Base-by-base conservation (phyloP, 2,113 vertebrate genomes). In the Sturnira hondurensis region DNA sequence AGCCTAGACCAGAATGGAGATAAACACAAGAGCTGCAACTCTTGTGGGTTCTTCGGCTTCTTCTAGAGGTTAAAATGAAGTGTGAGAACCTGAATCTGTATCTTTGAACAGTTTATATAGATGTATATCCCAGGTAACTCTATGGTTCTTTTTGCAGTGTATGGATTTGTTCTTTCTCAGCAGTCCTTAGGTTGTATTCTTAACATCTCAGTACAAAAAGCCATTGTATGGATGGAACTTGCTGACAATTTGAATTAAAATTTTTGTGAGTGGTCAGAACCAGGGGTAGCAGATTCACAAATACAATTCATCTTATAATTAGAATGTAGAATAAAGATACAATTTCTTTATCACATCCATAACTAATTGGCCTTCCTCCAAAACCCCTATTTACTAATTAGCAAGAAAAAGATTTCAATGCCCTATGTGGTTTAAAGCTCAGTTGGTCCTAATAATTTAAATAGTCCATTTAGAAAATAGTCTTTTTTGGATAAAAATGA, bases 371-470 rank as follows among this genome's bases (percentile, higher is more conserved):
- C 22, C 17, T 83, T 68, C 80, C 38, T 22, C 70, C n/a, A 38
- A 93, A 86, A 93, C 78, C 28, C 24, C 56, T 93, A 73, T 89
- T 86, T 87, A 96, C 63, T 95, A 74, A 86, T 82, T 52, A 89
- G 26, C 67, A 89, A 68, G 38, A 76, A 58, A 88, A 74, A 73
- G 38, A 85, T 61, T 16, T 74, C 65, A 74, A 38, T 83, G 47
- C 41, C 8, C 26, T 83, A 0, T 80, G 45, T 76, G 43, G 33
- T 56, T 86, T 83, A 89, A 85, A 92, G 68, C 52, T 61, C 76
- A 50, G 41, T 54, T 4, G 24, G 17, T 52, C 54, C 41, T 54
- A 45, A 61, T 24, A n/a, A 81, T 47, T 82, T 61, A 94, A 92
- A 33, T 19, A 22, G 80, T 89, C 13, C n/a, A 3, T 28, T 56